Evolutionary conservation across 2,888 invertebrate genomes (phyloP), one percentile per base, ranked within the genome.

Genomic region (Criorhina ranunculi): DNA sequence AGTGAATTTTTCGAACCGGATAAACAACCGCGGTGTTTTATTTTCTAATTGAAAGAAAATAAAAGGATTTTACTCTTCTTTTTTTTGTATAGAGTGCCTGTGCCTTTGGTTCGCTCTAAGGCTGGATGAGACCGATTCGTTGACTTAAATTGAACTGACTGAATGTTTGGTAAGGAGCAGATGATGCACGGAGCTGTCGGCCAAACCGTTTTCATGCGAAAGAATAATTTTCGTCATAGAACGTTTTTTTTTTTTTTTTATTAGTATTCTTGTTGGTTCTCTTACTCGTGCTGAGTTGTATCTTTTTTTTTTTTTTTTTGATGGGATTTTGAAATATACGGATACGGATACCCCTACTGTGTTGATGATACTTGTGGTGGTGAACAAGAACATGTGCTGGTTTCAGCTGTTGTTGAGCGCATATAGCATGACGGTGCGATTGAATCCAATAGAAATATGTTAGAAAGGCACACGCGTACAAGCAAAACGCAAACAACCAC

Each of bases 91-190:
- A 4, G 1, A 8, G 12, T 40, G n/a, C 8, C 12, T 81, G 64
- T 37, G 35, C 44, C 60, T 59, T 46, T 70, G 24, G 46, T 64
- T 46, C 59, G 75, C 62, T 70, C 57, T 66, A 76, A 80, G 80
- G 70, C 57, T 76, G 75, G 70, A 85, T 66, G 57, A 85, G 80
- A 85, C 79, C 85, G 80, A 76, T 70, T 85, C 85, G 85, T 76
- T 80, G 85, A 76, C 80, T 85, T 66, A 70, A 85, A 85, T 80
- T 85, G 85, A 80, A 85, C 85, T 85, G 85, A 85, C 85, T 85
- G 80, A 85, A 76, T 87, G 88, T 90, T 90, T 89, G 89, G 88
- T 89, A 90, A 90, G 89, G 89, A 90, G 90, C 89, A 90, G 90
- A 90, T 90, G 89, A 88, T 89, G 89, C 88, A 85, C 70, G 66